Evolutionary conservation across 2,888 invertebrate species (phyloP).

Genomic region (Dynastes grantii): DNA sequence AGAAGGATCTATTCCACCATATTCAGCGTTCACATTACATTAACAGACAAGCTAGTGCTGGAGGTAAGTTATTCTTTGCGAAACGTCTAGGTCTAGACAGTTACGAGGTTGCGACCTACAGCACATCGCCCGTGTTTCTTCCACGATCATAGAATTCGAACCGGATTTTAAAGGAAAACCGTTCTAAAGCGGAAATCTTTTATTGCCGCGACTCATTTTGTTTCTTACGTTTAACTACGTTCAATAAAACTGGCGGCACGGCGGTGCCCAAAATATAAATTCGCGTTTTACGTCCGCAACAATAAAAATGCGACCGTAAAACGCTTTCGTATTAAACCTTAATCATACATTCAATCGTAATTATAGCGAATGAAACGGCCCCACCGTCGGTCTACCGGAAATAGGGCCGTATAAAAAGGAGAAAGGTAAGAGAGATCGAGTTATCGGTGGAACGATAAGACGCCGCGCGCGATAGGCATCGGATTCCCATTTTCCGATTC

Average conservation of each 20-base stretch:
- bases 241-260: constrained; percentile 24
- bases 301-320: constrained; percentile 34
- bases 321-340: constrained; percentile 25
- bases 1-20: too few relatives aligned
- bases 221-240: constrained; percentile 37
- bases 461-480: not conserved
- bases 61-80: too few relatives aligned
- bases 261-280: constrained; percentile 18
- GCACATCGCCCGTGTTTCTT: too few relatives aligned
- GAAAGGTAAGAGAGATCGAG: not conserved
- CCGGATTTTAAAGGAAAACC: not conserved
- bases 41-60: too few relatives aligned
- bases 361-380: constrained; percentile 15
- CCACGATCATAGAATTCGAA: not conserved
- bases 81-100: too few relatives aligned
- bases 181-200: constrained; percentile 35
- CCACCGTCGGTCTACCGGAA: not conserved
- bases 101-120: too few relatives aligned
- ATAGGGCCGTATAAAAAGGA: not conserved
- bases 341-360: constrained; percentile 39
- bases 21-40: too few relatives aligned
- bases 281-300: constrained; percentile 35
- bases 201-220: constrained; percentile 32
- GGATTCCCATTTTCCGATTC: not conserved
- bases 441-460: not conserved